Base-by-base conservation (phyloP, 2,888 invertebrate species). In the Drosophila anceps region DNA sequence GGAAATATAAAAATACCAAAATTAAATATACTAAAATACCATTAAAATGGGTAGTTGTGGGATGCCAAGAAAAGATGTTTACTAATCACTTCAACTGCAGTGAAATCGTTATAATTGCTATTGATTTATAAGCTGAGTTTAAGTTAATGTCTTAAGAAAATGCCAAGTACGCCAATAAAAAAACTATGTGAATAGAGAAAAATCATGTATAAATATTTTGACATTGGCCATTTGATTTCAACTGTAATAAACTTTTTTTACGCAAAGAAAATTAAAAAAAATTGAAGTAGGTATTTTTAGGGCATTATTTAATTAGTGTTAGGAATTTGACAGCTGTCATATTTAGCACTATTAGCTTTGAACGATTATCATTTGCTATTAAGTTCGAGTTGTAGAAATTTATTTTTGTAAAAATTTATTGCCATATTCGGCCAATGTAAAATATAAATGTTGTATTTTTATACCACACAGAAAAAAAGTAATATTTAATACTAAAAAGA, bases 1-100 rank as follows among this genome's bases (percentile, higher is more conserved):
- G 15, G 10, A 15, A 41, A 44, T 7, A 58, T 10, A 15, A 62
- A 62, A 57, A 69, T 70, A 70, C 57, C 13, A 33, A 43, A 57
- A 18, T 29, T 51, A 10, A 33, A 43, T 43, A 18, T 29, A 27
- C 12, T 18, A 7, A 35, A 39, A 31, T 20, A 55, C 2, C 18
- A 39, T 2, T 29, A 18, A 0, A 27, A 13, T 18, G 20, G 4
- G 4, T 7, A 18, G 18, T n/a, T n/a, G n/a, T n/a, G n/a, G n/a
- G n/a, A n/a, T n/a, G n/a, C n/a, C n/a, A n/a, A n/a, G n/a, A n/a
- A 15, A 46, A 15, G 9, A 46, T n/a, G n/a, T 8, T 15, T 1
- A 6, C 35, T 24, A 24, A 24, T 3, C 24, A 12, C 2, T 37
- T 37, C 5, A 15, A 13, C 6, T 37, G 5, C 13, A 5, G 15